Evolutionary conservation across 1,140 invertebrate genomes (phyloP).

Genomic region (Lanistes nyassanus): DNA sequence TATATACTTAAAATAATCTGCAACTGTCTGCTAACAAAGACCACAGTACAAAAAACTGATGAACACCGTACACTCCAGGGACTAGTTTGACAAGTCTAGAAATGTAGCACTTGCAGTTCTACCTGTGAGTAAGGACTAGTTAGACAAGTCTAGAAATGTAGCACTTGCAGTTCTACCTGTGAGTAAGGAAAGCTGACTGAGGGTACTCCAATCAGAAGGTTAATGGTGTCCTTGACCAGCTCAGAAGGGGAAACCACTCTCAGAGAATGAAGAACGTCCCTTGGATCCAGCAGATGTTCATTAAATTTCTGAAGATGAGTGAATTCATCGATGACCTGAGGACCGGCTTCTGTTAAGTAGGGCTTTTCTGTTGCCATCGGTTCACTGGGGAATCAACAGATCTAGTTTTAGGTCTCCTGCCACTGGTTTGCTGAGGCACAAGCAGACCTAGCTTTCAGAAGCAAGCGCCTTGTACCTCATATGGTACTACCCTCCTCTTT

Average conservation of each 20-base stretch:
- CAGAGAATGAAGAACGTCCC: background rate
- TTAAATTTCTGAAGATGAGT: constrained; percentile 22
- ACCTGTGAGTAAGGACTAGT: constrained; percentile 32
- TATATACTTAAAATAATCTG: no score
- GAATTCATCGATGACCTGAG: constrained; percentile 44
- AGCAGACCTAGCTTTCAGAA: background rate
- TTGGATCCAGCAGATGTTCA: constrained; percentile 15
- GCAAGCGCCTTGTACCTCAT: background rate
- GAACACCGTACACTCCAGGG: no score
- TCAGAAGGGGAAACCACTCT: constrained; percentile 28
- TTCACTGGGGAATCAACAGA: no score
- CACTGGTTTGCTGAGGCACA: constrained; percentile 22
- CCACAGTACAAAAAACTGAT: no score
- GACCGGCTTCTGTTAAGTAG: constrained; percentile 56
- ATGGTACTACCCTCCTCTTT: background rate
- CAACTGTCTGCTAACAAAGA: no score
- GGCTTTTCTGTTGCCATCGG: constrained; percentile 46
- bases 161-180: constrained; percentile 22
- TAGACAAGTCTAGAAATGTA: no score
- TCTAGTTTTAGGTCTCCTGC: constrained; percentile 39
- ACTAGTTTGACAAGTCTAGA: no score
- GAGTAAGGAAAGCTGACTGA: constrained; percentile 42
- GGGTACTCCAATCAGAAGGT: constrained; percentile 52
- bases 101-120: background rate
- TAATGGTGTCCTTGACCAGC: constrained; percentile 44